phyloP scores from a whole-genome alignment of 2,888 invertebrate species.

The Syrphus vitripennis region DNA sequence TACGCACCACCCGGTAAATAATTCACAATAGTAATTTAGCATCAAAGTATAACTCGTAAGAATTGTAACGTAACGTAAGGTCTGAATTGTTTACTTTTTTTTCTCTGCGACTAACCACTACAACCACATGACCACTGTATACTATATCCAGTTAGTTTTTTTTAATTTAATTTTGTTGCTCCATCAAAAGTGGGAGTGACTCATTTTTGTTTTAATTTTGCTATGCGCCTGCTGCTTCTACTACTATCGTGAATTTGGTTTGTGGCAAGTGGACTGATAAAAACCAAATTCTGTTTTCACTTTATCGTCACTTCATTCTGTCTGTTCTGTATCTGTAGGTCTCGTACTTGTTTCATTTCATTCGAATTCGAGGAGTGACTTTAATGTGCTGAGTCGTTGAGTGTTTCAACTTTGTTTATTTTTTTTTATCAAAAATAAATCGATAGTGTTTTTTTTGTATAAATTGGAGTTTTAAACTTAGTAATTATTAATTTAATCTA shows the following conservation, averaged over 20 bases:
- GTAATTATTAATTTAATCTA: too few relatives aligned
- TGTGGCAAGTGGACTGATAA: slow-evolving; percentile 41
- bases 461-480: too few relatives aligned
- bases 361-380: not conserved
- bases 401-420: not conserved
- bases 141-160: too few relatives aligned
- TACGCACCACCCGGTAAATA: not conserved
- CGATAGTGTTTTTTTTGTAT: not conserved
- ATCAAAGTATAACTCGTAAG: too few relatives aligned
- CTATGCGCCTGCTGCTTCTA: slow-evolving; percentile 8
- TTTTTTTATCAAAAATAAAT: not conserved
- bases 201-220: slow-evolving; percentile 26
- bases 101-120: not conserved
- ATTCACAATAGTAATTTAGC: not conserved
- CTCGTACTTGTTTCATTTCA: slow-evolving; percentile 33
- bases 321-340: too few relatives aligned
- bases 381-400: not conserved
- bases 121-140: too few relatives aligned
- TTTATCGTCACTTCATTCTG: not conserved
- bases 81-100: not conserved
- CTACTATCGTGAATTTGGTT: not conserved
- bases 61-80: not conserved
- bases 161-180: not conserved
- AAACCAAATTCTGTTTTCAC: slow-evolving; percentile 16
- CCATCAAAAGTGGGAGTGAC: slow-evolving; percentile 56